Conservation (phyloP, 2,888 invertebrate genomes). For the Stenodera caucasica region DNA sequence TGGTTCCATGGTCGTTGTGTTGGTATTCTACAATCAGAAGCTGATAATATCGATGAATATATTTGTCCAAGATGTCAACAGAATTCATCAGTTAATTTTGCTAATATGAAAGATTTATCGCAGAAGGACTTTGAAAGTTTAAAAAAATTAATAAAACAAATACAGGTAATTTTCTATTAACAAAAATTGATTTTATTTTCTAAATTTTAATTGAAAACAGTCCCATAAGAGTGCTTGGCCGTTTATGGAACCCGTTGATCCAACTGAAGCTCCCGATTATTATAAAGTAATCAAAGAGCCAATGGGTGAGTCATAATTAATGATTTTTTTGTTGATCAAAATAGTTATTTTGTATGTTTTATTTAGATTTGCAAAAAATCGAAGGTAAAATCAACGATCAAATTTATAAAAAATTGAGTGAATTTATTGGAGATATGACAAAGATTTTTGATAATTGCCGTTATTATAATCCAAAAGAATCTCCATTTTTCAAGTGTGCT, state of each 20-base stretch:
- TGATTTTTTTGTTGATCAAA: no score
- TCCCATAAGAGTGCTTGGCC: slow-evolving; percentile 97
- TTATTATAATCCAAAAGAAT: slow-evolving; percentile 94
- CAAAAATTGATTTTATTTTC: no score
- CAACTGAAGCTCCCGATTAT: slow-evolving; percentile 94
- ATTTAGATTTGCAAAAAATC: slow-evolving; percentile 89
- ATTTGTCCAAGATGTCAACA: slow-evolving; percentile 95
- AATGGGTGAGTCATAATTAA: slow-evolving; percentile 83
- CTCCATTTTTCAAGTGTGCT: slow-evolving; percentile 95
- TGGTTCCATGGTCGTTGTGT: slow-evolving; percentile 99
- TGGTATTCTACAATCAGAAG: slow-evolving; percentile 90
- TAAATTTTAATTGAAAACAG: slow-evolving; percentile 52
- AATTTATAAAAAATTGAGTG: slow-evolving; percentile 83
- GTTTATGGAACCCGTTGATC: slow-evolving; percentile 96
- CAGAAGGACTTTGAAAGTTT: slow-evolving; percentile 80
- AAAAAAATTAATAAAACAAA: slow-evolving; percentile 83
- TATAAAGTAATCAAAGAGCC: slow-evolving; percentile 94
- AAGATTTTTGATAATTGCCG: slow-evolving; percentile 99
- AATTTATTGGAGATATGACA: slow-evolving; percentile 97
- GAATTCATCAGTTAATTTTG: slow-evolving; percentile 84
- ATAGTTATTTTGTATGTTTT: slow-evolving; percentile 24
- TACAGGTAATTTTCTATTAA: slow-evolving; percentile 67
- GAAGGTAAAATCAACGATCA: slow-evolving; percentile 83
- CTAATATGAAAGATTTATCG: slow-evolving; percentile 84
- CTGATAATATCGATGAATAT: slow-evolving; percentile 94